Evolutionary conservation across 1,140 invertebrate species (phyloP), one percentile per base, ranked within the genome.

Genomic region (Nomia melanderi): DNA sequence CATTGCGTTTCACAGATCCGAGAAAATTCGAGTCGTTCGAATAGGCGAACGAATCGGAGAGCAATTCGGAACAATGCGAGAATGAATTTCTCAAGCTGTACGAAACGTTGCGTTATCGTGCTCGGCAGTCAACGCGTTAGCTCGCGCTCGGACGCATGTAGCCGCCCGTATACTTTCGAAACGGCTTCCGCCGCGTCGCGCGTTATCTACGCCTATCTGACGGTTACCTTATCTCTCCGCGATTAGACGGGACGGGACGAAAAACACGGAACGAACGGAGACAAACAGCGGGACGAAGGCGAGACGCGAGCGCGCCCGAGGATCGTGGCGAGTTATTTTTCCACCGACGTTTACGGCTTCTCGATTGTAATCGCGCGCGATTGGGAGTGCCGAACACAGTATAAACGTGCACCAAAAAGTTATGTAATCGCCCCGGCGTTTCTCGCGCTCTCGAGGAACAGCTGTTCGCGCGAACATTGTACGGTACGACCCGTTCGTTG

Each of bases 291-390:
- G 36, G 36, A 9, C n/a, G n/a, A n/a, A n/a, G n/a, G n/a, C n/a
- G n/a, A n/a, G n/a, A n/a, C n/a, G n/a, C n/a, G n/a, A n/a, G 47
- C 25, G 31, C 14, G 31, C 23, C 33, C 33, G 8, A 33, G 33
- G 36, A 27, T 47, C 20, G 12, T 20, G 11, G 33, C 8, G n/a
- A 75, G 27, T 47, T 44, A 57, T 59, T 75, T 75, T 67, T 27
- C 7, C 2, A 62, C 36, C 39, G 33, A 8, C 36, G n/a, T 11
- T 39, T 39, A 39, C n/a, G n/a, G n/a, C n/a, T 65, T 14, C 56
- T 29, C 23, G 27, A 54, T 41, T 17, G 50, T 41, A 41, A 65
- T 53, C 20, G 54, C 36, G 29, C 11, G 12, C 14, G 25, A 29
- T 20, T 8, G 23, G 39, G 8, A 29, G 31, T 20, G 41, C 44